A percentile compares a stretch with the other conserved stretches of the same genome.
Evolutionary conservation across 1,140 invertebrate species (phyloP).

Genomic region (Antheraea pernyi): DNA sequence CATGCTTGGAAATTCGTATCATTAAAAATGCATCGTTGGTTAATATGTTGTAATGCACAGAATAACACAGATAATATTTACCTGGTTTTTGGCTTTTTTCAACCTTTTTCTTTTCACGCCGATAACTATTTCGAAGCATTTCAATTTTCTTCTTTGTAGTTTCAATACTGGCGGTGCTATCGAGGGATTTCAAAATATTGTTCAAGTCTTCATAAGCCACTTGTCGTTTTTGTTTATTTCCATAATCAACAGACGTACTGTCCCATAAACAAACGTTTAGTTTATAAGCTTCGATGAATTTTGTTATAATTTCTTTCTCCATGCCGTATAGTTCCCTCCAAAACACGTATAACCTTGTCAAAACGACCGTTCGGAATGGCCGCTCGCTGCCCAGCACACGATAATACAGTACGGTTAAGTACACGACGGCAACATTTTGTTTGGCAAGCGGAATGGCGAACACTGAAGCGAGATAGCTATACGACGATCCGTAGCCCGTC

Average conservation of each 20-base stretch:
- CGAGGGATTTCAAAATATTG: neutral
- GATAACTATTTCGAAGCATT: neutral
- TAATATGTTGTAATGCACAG: neutral
- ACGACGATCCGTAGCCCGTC: neutral
- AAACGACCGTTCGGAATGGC: neutral
- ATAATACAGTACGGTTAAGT: neutral
- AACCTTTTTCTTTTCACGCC: neutral
- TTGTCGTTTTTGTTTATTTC: neutral
- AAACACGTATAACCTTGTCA: neutral
- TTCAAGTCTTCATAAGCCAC: neutral
- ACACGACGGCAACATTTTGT: neutral
- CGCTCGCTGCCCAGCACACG: neutral
- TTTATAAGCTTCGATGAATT: neutral
- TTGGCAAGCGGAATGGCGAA: neutral
- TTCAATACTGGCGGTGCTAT: neutral
- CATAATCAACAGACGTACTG: neutral
- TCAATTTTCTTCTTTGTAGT: slow-evolving; percentile 1
- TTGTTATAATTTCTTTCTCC: neutral
- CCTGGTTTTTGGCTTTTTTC: slow-evolving; percentile 2
- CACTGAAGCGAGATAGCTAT: neutral
- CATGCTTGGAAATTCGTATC: neutral
- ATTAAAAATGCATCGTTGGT: neutral
- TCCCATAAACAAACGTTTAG: neutral
- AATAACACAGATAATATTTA: neutral
- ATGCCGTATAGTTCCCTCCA: neutral